Base-by-base conservation (phyloP, 2,113 vertebrate genomes). In the Ochotona curzoniae region DNA sequence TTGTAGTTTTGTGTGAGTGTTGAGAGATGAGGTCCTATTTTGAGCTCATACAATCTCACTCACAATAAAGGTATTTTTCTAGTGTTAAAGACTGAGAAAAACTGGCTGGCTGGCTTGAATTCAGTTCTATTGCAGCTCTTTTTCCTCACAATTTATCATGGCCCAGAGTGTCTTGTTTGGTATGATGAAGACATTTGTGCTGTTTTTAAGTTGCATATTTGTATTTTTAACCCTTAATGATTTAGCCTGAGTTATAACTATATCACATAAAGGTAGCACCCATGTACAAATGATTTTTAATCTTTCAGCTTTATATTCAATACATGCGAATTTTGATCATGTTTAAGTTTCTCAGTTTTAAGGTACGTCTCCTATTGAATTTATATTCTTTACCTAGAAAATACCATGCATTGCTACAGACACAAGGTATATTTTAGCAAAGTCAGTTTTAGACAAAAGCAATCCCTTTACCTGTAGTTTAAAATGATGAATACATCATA, bases 141-240 rank as follows among this genome's bases (percentile, higher is more conserved):
- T 61, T 87, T 85, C 49, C 30, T 83, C 83, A 57, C n/a, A 91
- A 2, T 89, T 51, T 54, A 67, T 91, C 47, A 30, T 61, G 35
- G 21, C 32, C 4, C 78, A 35, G 73, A 90, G 47, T 66, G 12
- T 73, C 63, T 83, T 87, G 73, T 89, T 95, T 82, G 67, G 80
- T 69, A 21, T 79, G 85, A 93, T 92, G 61, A 71, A 91, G 26
- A 10, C 18, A 26, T 57, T 38, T 67, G 8, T 87, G 23, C n/a
- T 66, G 71, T 89, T 86, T 66, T 63, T 51, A 87, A 79, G 20
- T 38, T 63, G 54, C 74, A 25, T 89, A 84, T 96, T 83, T 96
- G 17, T 74, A 89, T 60, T 79, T 57, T 88, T 64, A 90, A 44
- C 38, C 7, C 0, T 79, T 71, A 47, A 79, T 54, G 82, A 60